Base-by-base conservation (phyloP, 2,113 vertebrate genomes). In the Columba janthina region DNA sequence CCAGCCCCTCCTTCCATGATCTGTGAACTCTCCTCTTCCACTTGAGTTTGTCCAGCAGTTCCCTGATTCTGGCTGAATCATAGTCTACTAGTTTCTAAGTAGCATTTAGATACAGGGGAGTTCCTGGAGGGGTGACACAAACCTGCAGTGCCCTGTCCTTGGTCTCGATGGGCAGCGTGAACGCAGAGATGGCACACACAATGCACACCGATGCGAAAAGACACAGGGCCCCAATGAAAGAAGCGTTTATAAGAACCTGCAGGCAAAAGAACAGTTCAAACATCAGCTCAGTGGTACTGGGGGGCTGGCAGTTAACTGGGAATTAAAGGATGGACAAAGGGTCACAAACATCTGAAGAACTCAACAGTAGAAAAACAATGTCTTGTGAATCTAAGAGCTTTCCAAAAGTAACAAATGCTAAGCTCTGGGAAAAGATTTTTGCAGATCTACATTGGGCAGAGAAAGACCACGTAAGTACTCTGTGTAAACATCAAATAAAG, bases 151-250 rank as follows among this genome's bases (percentile, higher is more conserved):
- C 98, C 67, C 99, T 98, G 62, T 99, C 99, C 97, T 97, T 98
- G 19, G 99, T 99, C 97, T 99, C 99, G 2, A 99, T 99, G 24
- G 99, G 99, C 53, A 99, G 93, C 3, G 99, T 98, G 42, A 98
- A 93, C 1, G 98, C 98, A 15, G 98, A 98, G 32, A 99, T 32
- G 5, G 98, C 98, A 5, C 98, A 99, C 14, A 99, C 9, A 0
- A 97, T 17, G 20, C 98, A 99, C 48, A 99, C 97, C 0, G 97
- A 86, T 25, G 98, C 95, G 26, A 99, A 99, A 0, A 99, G 99
- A 71, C 97, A 97, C 76, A 99, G 92, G 19, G 99, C 98, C 53
- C 98, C 97, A 15, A 98, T 22, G 66, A 99, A 97, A 0, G 99
- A 99, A 28, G 97, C 96, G 0, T 96, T 99, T 97, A 99, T 99